Evolutionary conservation across 1,140 invertebrate species (phyloP), one percentile per base, ranked within the genome.

Genomic region (Scylla paramamosain): DNA sequence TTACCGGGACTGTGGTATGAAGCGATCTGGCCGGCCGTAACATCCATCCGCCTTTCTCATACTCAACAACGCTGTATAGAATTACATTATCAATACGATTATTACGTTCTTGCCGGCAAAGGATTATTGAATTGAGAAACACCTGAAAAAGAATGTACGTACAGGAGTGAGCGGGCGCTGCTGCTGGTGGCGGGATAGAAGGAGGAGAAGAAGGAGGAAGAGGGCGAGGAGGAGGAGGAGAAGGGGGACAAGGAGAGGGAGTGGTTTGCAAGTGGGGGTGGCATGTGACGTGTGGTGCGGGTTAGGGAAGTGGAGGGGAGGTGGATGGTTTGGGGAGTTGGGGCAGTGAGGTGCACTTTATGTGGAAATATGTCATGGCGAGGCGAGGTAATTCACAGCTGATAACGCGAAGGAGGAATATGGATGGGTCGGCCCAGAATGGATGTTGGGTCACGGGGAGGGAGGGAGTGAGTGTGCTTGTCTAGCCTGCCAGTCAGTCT

Each of bases 31-130:
- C 25, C 67, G 67, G 20, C 67, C 67, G 67, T 77, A 77, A 77
- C 67, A 77, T 77, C 67, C 67, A 77, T 77, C 67, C 67, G 67
- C 67, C 67, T 77, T 77, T 77, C 67, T 77, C 67, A 77, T 77
- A n/a, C 67, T 77, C 67, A 77, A 77, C 67, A 77, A 77, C 67
- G 20, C 25, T 16, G 67, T 77, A 77, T 77, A 77, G 67, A 77
- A 77, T 77, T 77, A 77, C 67, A 77, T 77, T 77, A 77, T 77
- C 67, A 77, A 77, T 77, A 77, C 67, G 67, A 77, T 77, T 77
- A 77, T 77, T 77, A 77, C 67, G 67, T 77, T 77, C 67, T 77
- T 77, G 67, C 67, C 67, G 67, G 67, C 67, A 77, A 77, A 77
- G 67, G 67, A 77, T 77, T 77, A 77, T 77, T 77, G 67, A 77